Conservation (phyloP, 1,140 invertebrate species). For the Magallana angulata region DNA sequence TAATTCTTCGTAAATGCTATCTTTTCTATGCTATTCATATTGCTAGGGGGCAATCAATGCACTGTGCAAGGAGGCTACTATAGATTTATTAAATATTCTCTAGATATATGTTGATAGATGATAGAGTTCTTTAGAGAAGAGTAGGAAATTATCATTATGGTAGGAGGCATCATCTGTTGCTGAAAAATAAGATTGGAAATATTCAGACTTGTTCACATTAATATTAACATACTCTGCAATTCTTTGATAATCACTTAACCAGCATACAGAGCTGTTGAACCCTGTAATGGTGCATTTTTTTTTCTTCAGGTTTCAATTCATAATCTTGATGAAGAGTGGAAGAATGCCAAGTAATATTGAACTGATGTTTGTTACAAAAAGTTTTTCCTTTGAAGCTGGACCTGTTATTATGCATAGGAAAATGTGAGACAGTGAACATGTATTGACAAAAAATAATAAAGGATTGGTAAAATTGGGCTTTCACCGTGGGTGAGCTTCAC, state of each 20-base stretch:
- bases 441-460: not conserved
- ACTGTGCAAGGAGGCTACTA: too few relatives aligned
- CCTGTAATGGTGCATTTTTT: not conserved
- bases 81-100: too few relatives aligned
- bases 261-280: conserved; percentile 10
- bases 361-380: not conserved
- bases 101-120: too few relatives aligned
- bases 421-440: not conserved
- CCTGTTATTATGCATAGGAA: not conserved
- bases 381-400: not conserved
- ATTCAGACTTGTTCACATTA: not conserved
- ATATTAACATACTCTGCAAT: not conserved
- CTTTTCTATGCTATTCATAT: too few relatives aligned
- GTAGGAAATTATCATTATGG: too few relatives aligned
- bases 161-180: not conserved
- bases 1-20: too few relatives aligned
- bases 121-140: too few relatives aligned
- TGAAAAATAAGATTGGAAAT: not conserved
- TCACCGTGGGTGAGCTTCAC: not conserved
- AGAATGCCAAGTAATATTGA: not conserved
- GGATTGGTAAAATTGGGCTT: not conserved
- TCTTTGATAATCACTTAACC: conserved; percentile 8
- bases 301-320: not conserved
- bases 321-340: conserved; percentile 31
- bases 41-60: too few relatives aligned